These are phyloP conservation scores for Pinctada fucata DNA, from an alignment of 2,888 invertebrate genomes.

Conservation along the genomic window DNA sequence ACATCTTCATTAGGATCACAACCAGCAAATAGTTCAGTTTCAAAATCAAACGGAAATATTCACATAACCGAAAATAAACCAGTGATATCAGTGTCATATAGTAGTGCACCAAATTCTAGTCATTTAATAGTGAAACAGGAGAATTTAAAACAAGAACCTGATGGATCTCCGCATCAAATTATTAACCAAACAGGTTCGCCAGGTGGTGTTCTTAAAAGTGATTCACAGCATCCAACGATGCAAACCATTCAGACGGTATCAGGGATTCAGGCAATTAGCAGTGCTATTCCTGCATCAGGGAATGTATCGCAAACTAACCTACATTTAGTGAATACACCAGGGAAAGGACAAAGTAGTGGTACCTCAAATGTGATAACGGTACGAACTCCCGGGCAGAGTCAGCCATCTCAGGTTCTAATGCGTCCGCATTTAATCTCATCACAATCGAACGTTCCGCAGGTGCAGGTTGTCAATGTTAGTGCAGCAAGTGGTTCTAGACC, in stretches of 20 bases:
- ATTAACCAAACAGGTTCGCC: conserved; percentile 39
- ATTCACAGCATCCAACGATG: conserved; percentile 29
- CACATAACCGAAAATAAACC: conserved; percentile 23
- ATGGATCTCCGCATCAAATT: conserved; percentile 38
- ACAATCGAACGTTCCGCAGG: conserved; percentile 42
- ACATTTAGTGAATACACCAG: conserved; percentile 58
- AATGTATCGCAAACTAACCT: conserved; percentile 57
- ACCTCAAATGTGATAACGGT: conserved; percentile 68
- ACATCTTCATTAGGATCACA: conserved; percentile 49
- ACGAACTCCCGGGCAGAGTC: conserved; percentile 54
- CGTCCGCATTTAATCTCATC: conserved; percentile 63
- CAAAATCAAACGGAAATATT: conserved; percentile 15
- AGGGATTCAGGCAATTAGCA: conserved; percentile 37
- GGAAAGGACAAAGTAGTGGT: conserved; percentile 45
- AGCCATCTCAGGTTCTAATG: conserved; percentile 60
- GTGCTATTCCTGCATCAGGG: conserved; percentile 21
- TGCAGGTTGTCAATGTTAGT: conserved; percentile 60
- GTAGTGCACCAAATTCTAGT: conserved; percentile 40
- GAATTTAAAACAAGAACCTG: conserved; percentile 37
- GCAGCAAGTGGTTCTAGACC: conserved; percentile 34
- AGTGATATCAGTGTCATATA: conserved; percentile 26
- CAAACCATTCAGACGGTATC: conserved; percentile 38
- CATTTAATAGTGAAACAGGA: conserved; percentile 52
- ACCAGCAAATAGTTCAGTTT: conserved; percentile 39
- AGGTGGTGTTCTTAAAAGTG: conserved; percentile 37